These are phyloP conservation scores for Apodemia zela DNA, from an alignment of 2,888 invertebrate species.

Conservation along the genomic window DNA sequence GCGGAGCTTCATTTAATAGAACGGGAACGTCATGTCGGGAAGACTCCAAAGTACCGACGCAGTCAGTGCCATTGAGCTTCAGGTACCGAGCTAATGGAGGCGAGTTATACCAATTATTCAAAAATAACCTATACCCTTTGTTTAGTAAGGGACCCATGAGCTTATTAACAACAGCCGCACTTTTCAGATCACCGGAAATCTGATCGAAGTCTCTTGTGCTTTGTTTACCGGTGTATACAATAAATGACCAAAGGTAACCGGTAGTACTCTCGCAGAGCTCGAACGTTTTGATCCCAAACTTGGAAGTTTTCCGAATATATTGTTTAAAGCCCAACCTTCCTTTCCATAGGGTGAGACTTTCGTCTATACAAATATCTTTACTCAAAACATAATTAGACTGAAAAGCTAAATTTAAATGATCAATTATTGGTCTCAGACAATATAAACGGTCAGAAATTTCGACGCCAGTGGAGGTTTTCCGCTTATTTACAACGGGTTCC, in stretches of 20 bases:
- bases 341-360: constrained; percentile 30
- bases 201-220: not conserved
- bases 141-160: constrained; percentile 24
- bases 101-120: not conserved
- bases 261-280: constrained; percentile 34
- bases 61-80: not conserved
- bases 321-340: constrained; percentile 25
- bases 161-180: not conserved
- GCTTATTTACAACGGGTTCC: not conserved
- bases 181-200: not conserved
- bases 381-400: constrained; percentile 20
- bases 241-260: constrained; percentile 28
- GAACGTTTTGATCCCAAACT: constrained; percentile 33
- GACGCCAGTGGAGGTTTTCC: not conserved
- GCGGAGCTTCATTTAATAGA: not conserved
- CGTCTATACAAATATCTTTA: constrained; percentile 30
- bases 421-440: constrained; percentile 22
- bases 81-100: not conserved
- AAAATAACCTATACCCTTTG: constrained; percentile 28
- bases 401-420: constrained; percentile 24
- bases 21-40: constrained; percentile 16
- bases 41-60: constrained; percentile 26
- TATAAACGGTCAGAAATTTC: not conserved
- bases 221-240: constrained; percentile 21
- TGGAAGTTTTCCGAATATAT: constrained; percentile 27